Conservation (phyloP, 1,140 invertebrate species). For the Drosophila teissieri region DNA sequence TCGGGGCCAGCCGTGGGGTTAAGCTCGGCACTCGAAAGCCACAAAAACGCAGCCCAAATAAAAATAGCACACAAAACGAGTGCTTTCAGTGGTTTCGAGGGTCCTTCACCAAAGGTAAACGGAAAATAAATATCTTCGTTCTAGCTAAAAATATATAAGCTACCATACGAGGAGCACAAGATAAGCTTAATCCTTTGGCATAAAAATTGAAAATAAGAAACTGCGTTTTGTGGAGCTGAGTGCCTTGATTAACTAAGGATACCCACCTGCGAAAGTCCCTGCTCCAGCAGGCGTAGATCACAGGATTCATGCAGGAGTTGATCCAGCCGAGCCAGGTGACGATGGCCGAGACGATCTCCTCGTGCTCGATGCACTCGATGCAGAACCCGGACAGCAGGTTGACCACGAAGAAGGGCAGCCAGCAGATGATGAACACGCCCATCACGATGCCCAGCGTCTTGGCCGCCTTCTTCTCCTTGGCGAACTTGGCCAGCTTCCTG, state of each 20-base stretch:
- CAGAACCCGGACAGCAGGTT: conserved; percentile 97
- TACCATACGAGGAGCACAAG: too few species aligned
- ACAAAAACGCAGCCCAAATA: conserved; percentile 15
- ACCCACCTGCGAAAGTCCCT: conserved; percentile 96
- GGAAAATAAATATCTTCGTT: neutral
- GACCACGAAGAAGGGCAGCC: conserved; percentile 99
- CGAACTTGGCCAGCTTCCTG: conserved; percentile 95
- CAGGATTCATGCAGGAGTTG: conserved; percentile 98
- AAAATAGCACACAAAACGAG: neutral
- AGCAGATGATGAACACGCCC: conserved; percentile 99
- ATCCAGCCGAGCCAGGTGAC: conserved; percentile 99
- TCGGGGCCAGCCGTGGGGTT: neutral
- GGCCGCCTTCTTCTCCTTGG: conserved; percentile 97
- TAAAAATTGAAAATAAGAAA: neutral
- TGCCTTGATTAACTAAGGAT: neutral
- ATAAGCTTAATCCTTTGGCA: too few species aligned
- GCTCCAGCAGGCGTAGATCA: conserved; percentile 98
- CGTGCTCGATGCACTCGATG: conserved; percentile 93
- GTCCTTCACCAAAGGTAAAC: neutral
- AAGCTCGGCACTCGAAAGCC: conserved; percentile 3
- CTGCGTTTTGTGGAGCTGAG: neutral
- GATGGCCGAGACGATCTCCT: conserved; percentile 95
- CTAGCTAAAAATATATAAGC: neutral
- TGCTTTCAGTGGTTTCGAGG: neutral
- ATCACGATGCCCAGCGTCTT: conserved; percentile 97